Evolutionary conservation across 2,797 vertebrate genomes (phyloP), one percentile per base, ranked within the genome.

Genomic region (Moxostoma hubbsi): DNA sequence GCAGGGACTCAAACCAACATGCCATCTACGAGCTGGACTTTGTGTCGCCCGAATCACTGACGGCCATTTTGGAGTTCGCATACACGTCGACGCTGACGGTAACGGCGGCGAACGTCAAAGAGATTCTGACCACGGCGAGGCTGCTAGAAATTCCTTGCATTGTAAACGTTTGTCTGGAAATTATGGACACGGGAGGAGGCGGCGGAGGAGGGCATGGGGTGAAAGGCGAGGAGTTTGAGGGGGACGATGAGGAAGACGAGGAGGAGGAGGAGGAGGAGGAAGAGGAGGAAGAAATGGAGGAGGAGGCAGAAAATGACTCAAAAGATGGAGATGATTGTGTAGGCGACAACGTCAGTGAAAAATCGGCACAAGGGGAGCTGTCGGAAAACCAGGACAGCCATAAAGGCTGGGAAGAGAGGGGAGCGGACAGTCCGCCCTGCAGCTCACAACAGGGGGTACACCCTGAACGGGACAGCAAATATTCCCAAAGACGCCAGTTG

Each of bases 41-140:
- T 65, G 96, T 99, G 55, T 96, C 95, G 81, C 96, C 97, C 0
- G 97, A 99, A 82, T 97, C 95, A 1, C 95, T 99, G 90, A 96
- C 97, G 0, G 98, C 98, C 88, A 99, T 99, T 89, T 90, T 99
- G 10, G 98, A 99, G 90, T 99, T 99, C 0, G 97, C 98, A 82
- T 99, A 99, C 92, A 99, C 98, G 0, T 99, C 98, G 5, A 99
- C 98, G 0, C 95, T 99, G 82, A 99, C 98, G 2, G 96, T 99
- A 88, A 99, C 97, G 0, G 91, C 96, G 13, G 93, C 97, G 64
- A 98, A 98, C 0, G 93, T 99, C 45, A 97, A 97, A 87, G 96
- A 98, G 90, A 97, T 99, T 90, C 94, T 99, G 84, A 95, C 93
- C 0, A 97, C 98, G 0, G 98, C 98, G 13, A 93, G 96, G 90